Base-by-base conservation (phyloP, 2,888 invertebrate genomes). In the Lutraria lutraria region DNA sequence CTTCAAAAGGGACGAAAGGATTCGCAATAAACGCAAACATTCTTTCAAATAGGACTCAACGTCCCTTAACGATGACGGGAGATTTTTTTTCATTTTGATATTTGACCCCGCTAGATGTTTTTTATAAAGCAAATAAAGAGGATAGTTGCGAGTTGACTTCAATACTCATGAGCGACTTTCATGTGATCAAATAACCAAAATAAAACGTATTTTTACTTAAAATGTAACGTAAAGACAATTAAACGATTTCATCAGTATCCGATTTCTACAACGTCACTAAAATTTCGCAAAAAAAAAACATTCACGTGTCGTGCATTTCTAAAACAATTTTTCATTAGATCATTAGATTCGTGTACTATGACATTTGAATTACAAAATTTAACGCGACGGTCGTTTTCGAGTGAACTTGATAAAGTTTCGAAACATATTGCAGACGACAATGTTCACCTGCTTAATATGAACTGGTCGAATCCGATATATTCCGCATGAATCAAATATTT, bases 101-200 rank as follows among this genome's bases (percentile, higher is more conserved):
- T 76, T 76, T 15, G 29, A 31, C 76, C 76, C 76, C 31, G 31
- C 76, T 76, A 31, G 31, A 19, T 31, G 31, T 31, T 19, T 76
- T 76, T 29, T 29, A 72, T 31, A 31, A 76, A 25, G 19, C 34
- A 76, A 31, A 76, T 76, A 76, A 76, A 76, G 12, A 16, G 16
- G 15, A 31, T 19, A 8, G 0, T 76, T 8, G 3, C 4, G 31
- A 31, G 10, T 29, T 34, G 15, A 19, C 10, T 76, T 31, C 19
- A 34, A 31, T 19, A 76, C 76, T 76, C 76, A 19, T 31, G 76
- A 76, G 76, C 15, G 76, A 34, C 29, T 76, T 76, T 76, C 76
- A 76, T 34, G 76, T 31, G 2, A 76, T 76, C 1, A 76, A 76
- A 76, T 13, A 31, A 76, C 31, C 10, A 16, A 76, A 76, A 76